These are phyloP conservation scores for Acleris emargana DNA, from an alignment of 2,888 invertebrate genomes.

Conservation along the genomic window DNA sequence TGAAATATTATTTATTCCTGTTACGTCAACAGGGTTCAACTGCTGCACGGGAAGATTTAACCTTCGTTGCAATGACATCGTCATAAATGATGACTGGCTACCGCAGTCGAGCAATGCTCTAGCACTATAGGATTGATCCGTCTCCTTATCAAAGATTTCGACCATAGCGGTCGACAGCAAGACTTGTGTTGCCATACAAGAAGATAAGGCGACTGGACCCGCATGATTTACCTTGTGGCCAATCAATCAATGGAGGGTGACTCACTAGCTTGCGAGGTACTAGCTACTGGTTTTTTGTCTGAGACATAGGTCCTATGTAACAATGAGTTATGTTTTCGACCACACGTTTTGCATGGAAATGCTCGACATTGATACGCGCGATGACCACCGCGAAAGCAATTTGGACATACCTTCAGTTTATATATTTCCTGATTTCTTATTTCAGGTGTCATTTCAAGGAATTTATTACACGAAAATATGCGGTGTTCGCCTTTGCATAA, in stretches of 20 bases:
- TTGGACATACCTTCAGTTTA: not conserved
- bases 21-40: too few relatives aligned
- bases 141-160: not conserved
- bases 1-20: too few relatives aligned
- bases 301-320: constrained; percentile 1
- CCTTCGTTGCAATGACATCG: not conserved
- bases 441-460: constrained; percentile 2
- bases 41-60: not conserved
- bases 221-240: not conserved
- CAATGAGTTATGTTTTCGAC: constrained; percentile 1
- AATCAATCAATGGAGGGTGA: too few relatives aligned
- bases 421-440: not conserved
- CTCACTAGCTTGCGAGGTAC: not conserved
- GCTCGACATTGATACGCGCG: not conserved
- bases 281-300: not conserved
- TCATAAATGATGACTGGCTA: not conserved
- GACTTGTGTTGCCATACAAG: not conserved
- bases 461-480: not conserved
- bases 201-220: not conserved
- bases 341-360: not conserved
- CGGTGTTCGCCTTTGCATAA: constrained; percentile 4
- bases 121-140: not conserved
- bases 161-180: constrained; percentile 2
- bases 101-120: constrained; percentile 2
- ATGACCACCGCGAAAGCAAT: constrained; percentile 5